Conservation (phyloP, 2,113 vertebrate genomes). For the Euleptes europaea region DNA sequence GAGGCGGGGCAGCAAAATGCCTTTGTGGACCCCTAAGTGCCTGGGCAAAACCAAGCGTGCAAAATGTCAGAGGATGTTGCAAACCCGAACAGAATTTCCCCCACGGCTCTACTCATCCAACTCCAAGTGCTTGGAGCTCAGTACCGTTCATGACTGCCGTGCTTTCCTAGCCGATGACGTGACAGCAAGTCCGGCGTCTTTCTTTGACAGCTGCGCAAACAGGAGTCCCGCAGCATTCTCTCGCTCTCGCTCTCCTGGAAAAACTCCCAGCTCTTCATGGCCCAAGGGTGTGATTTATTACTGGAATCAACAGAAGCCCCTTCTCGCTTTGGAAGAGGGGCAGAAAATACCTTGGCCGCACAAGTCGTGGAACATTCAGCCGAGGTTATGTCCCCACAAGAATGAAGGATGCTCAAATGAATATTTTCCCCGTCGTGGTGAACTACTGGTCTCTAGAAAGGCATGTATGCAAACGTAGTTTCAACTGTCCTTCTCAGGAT, state of each 20-base stretch:
- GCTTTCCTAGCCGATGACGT: background rate
- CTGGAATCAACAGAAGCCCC: background rate
- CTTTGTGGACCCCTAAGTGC: background rate
- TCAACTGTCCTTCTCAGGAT: too few species aligned
- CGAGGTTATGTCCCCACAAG: background rate
- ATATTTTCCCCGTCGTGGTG: background rate
- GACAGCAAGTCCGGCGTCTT: background rate
- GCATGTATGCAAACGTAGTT: background rate
- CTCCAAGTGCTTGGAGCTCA: background rate
- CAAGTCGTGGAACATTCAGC: background rate
- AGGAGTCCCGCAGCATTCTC: background rate
- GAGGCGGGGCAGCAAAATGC: background rate
- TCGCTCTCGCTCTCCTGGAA: background rate
- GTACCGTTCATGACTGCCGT: background rate
- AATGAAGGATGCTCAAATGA: background rate
- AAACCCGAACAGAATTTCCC: too few species aligned
- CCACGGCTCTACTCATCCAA: background rate
- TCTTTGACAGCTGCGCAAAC: background rate
- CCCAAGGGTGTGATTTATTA: background rate
- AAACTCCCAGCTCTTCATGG: background rate
- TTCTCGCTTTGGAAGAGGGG: background rate
- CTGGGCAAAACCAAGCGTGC: background rate
- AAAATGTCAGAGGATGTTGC: background rate
- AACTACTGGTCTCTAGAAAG: background rate
- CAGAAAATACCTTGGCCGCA: background rate